phyloP scores from a whole-genome alignment of 2,113 vertebrate species.

The Amazona vittata region DNA sequence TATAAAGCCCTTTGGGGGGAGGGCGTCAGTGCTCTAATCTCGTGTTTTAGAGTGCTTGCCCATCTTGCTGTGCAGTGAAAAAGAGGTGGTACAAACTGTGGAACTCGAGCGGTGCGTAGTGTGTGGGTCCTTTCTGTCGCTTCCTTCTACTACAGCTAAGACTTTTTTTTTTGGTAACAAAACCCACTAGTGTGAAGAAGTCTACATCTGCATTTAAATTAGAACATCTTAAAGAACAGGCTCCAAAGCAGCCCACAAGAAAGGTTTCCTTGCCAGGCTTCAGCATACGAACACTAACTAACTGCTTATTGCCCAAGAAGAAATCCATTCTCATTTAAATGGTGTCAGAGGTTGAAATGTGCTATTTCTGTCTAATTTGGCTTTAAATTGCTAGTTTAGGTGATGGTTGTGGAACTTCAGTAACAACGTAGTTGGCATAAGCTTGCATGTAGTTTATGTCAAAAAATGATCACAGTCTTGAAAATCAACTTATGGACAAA shows the following conservation, averaged over 20 bases:
- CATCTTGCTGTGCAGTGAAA: background rate
- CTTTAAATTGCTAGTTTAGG: slow-evolving; percentile 31
- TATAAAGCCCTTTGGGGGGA: background rate
- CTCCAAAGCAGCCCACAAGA: slow-evolving; percentile 62
- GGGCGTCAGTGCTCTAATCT: background rate
- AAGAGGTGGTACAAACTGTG: background rate
- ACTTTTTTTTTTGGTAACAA: slow-evolving; percentile 14
- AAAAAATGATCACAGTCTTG: background rate
- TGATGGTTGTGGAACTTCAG: slow-evolving; percentile 4
- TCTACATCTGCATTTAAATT: slow-evolving; percentile 77
- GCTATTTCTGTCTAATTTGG: slow-evolving; percentile 36
- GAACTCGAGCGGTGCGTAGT: background rate
- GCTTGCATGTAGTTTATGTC: background rate
- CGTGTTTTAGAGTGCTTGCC: background rate
- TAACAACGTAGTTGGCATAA: background rate
- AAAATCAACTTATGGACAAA: background rate
- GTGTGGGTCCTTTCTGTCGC: slow-evolving; percentile 8
- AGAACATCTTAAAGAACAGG: slow-evolving; percentile 71
- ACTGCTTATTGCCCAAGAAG: slow-evolving; percentile 52
- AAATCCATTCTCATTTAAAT: slow-evolving; percentile 49
- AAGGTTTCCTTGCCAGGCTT: slow-evolving; percentile 58
- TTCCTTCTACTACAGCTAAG: slow-evolving; percentile 37
- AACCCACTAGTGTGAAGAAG: slow-evolving; percentile 60
- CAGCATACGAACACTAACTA: slow-evolving; percentile 45
- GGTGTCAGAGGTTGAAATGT: slow-evolving; percentile 22